These are phyloP conservation scores for Aptenodytes patagonicus DNA, from an alignment of 2,113 vertebrate genomes.

Conservation along the genomic window DNA sequence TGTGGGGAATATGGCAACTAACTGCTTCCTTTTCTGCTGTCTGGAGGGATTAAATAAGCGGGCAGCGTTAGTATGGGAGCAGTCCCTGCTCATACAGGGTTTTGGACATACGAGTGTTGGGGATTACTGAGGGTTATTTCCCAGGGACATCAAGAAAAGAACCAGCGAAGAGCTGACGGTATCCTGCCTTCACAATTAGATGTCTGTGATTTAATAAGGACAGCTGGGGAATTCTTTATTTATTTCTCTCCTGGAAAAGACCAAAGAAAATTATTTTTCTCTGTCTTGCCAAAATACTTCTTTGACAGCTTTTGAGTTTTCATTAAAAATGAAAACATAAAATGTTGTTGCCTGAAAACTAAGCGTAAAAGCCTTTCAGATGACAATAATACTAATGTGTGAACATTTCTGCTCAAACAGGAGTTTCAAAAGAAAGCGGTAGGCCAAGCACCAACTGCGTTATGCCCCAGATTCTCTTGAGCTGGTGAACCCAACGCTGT, in stretches of 20 bases:
- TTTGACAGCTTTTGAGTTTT: constrained; percentile 27
- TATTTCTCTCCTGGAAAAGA: background rate
- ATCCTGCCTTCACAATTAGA: background rate
- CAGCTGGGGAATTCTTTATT: background rate
- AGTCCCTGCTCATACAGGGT: background rate
- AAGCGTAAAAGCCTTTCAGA: background rate
- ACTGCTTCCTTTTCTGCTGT: background rate
- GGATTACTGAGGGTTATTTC: background rate
- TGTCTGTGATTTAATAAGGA: background rate
- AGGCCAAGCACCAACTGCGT: background rate
- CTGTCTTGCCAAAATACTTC: background rate
- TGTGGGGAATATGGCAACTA: background rate
- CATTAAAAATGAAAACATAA: background rate
- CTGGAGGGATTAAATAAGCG: background rate
- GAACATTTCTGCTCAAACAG: background rate
- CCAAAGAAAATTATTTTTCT: background rate
- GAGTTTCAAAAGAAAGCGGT: background rate
- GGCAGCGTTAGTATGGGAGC: background rate
- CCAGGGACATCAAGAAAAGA: background rate
- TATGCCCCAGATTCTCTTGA: background rate
- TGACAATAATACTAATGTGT: background rate
- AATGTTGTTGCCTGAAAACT: background rate
- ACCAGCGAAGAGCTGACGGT: background rate
- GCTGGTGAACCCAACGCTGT: background rate
- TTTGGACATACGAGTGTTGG: background rate